phyloP scores from a whole-genome alignment of 2,888 invertebrate genomes.

The Gisinianus flammeolus region DNA sequence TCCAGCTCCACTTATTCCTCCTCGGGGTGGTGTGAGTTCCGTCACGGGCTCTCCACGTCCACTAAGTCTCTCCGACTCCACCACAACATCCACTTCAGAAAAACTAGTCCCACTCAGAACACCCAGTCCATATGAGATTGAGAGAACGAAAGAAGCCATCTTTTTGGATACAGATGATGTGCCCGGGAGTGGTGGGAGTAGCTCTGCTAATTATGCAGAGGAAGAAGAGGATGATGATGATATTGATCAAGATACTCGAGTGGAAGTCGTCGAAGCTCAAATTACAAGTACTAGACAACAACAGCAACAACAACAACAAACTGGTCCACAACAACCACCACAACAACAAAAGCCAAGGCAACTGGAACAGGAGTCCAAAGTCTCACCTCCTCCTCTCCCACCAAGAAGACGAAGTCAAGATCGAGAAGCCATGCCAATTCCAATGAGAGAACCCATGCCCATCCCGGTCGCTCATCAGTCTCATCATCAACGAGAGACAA shows the following conservation, averaged over 20 bases:
- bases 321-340: slow-evolving; percentile 43
- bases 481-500: background rate
- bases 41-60: background rate
- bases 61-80: background rate
- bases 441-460: background rate
- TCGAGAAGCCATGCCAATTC: too few species aligned
- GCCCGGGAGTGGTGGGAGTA: too few species aligned
- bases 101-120: slow-evolving; percentile 44
- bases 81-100: background rate
- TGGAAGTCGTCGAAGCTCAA: slow-evolving; percentile 29
- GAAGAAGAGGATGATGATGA: slow-evolving; percentile 59
- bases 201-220: slow-evolving; percentile 61
- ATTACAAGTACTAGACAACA: slow-evolving; percentile 7
- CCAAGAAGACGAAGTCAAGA: background rate
- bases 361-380: background rate
- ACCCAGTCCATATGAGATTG: slow-evolving; percentile 58
- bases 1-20: too few species aligned
- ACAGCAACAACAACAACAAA: slow-evolving; percentile 22
- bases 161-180: slow-evolving; percentile 58
- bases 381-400: background rate
- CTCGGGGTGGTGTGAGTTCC: slow-evolving; percentile 41
- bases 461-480: background rate
- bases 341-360: background rate
- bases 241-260: slow-evolving; percentile 60
- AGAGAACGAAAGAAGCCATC: slow-evolving; percentile 57